Evolutionary conservation across 2,113 vertebrate species (phyloP), one percentile per base, ranked within the genome.

Genomic region (Percopsis transmontana): DNA sequence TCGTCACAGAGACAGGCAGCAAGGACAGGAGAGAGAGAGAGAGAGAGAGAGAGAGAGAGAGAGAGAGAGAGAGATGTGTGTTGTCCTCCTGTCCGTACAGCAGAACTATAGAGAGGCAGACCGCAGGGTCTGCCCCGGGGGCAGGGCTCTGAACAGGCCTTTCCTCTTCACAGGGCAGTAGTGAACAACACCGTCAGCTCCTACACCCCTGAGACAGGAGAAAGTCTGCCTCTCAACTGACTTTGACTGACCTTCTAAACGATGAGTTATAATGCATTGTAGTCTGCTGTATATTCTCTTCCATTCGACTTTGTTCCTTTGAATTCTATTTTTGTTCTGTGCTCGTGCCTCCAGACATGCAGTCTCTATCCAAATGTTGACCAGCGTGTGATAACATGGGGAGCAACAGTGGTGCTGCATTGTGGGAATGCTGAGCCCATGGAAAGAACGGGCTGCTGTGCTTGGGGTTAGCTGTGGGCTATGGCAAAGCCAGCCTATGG

Each of bases 81-180:
- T 65, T 15, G 1, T 55, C 45, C 3, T 15, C 54, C 50, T 57
- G 42, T 2, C 18, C 18, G 16, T 45, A 38, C 60, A 51, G 18
- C 21, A 9, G 41, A 16, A 18, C 40, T 12, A 41, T 41, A 41
- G 9, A 14, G 47, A 19, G 47, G 3, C 3, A n/a, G 38, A 12
- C 40, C 54, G 59, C 45, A 1, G 58, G 7, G 24, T 48, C 40
- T 0, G 0, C 64, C 59, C 39, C 18, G 47, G 60, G 56, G 68
- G 57, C 57, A 41, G 18, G 3, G 38, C 47, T 55, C 52, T 54
- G 51, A 68, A 67, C 77, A 74, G 66, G 76, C 45, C 66, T 82
- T 81, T 76, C n/a, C 58, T 82, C 80, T 83, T 83, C 45, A 76
- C 69, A 65, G 67, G 67, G 66, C 61, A 66, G 66, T 15, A 9